Conservation (phyloP, 2,888 invertebrate species). For the Parthenolecanium corni region DNA sequence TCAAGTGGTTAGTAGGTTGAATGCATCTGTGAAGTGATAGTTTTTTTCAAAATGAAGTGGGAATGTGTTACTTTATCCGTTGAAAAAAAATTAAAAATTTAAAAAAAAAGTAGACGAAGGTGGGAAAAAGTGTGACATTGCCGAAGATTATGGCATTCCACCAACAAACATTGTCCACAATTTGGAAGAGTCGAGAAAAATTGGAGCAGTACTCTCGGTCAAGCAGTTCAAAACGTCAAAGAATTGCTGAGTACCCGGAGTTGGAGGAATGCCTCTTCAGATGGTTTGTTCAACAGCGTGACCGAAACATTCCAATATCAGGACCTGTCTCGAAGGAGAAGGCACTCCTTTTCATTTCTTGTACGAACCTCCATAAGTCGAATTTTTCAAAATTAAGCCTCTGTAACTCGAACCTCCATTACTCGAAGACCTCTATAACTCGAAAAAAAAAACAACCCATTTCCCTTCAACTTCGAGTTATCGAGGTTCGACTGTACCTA, state of each 20-base stretch:
- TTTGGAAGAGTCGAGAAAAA: neutral
- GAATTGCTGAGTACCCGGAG: neutral
- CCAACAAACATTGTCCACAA: neutral
- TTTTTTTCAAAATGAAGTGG: too few species aligned
- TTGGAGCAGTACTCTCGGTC: neutral
- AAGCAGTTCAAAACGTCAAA: neutral
- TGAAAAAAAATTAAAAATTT: too few species aligned
- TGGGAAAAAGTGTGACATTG: too few species aligned
- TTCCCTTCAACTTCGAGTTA: conserved; percentile 2
- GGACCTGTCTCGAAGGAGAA: neutral
- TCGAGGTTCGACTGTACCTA: neutral
- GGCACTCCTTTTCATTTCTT: neutral
- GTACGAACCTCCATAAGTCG: neutral
- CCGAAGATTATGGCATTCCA: neutral
- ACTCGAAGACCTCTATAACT: neutral
- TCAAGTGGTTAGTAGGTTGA: too few species aligned
- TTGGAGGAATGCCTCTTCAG: neutral
- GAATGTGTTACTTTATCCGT: too few species aligned
- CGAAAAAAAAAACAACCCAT: neutral
- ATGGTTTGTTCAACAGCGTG: neutral
- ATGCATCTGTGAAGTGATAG: too few species aligned
- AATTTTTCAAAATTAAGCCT: neutral
- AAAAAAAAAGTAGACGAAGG: too few species aligned
- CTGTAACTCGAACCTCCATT: neutral
- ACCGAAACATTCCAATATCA: neutral